A percentile compares a stretch with the other conserved stretches of the same genome.
phyloP scores from a whole-genome alignment of 2,888 invertebrate species.

The Psylliodes chrysocephalus region DNA sequence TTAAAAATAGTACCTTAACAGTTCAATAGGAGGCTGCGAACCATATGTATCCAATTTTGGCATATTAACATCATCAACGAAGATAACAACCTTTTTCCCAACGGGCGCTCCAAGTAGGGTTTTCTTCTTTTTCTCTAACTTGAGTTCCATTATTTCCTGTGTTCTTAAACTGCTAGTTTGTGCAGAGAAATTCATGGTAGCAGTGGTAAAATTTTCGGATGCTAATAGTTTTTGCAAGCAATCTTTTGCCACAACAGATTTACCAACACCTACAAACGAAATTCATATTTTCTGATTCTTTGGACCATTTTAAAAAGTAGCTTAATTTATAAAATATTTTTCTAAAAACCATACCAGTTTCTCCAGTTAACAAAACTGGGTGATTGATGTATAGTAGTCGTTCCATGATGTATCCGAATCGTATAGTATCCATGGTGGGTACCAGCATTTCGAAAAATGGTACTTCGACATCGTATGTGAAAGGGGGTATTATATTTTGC shows the following conservation, averaged over 20 bases:
- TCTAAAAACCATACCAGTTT: constrained; percentile 73
- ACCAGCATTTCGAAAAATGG: constrained; percentile 92
- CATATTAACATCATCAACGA: constrained; percentile 95
- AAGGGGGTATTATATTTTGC: constrained; percentile 81
- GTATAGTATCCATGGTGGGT: constrained; percentile 90
- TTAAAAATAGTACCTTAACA: constrained; percentile 81
- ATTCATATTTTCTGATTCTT: too few relatives aligned
- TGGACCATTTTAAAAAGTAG: neutral
- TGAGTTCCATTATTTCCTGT: constrained; percentile 86
- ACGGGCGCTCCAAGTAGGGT: constrained; percentile 83
- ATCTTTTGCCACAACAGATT: constrained; percentile 85
- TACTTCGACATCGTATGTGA: constrained; percentile 73
- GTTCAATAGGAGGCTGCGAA: constrained; percentile 90
- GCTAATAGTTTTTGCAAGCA: constrained; percentile 74
- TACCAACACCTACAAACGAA: constrained; percentile 85
- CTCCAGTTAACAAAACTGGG: constrained; percentile 91
- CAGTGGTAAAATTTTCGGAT: constrained; percentile 75
- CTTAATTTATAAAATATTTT: constrained; percentile 34
- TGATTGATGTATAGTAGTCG: constrained; percentile 77
- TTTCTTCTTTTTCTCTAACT: constrained; percentile 84
- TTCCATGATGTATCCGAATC: constrained; percentile 84
- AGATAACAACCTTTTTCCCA: constrained; percentile 84
- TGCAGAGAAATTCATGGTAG: constrained; percentile 89
- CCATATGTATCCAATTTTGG: constrained; percentile 88
- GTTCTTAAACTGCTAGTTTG: constrained; percentile 88